Conservation (phyloP, 2,797 vertebrate genomes). For the Leptatherina wallacei region DNA sequence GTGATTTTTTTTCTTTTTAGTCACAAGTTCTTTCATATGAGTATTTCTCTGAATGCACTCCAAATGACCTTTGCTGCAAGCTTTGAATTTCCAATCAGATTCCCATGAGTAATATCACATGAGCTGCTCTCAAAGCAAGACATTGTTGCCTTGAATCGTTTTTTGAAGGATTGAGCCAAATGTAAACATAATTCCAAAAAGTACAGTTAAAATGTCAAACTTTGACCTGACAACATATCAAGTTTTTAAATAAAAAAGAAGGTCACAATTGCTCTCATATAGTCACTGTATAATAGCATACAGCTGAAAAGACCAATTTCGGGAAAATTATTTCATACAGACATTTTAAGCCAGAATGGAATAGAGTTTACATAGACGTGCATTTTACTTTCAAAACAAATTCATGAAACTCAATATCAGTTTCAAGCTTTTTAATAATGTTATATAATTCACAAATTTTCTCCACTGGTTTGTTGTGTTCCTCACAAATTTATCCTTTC, state of each 20-base stretch:
- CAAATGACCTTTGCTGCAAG: slow-evolving; percentile 67
- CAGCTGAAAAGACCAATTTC: neutral
- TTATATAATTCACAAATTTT: neutral
- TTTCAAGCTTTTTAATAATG: neutral
- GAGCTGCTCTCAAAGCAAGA: slow-evolving; percentile 47
- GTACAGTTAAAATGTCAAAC: slow-evolving; percentile 30
- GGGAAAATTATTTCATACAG: neutral
- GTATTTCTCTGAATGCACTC: slow-evolving; percentile 60
- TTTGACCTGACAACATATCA: slow-evolving; percentile 25
- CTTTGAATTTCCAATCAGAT: slow-evolving; percentile 73
- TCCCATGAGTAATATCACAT: slow-evolving; percentile 63
- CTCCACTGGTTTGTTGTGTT: neutral
- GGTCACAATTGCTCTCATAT: slow-evolving; percentile 3
- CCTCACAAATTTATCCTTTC: neutral
- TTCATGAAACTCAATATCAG: neutral
- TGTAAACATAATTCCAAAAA: slow-evolving; percentile 39
- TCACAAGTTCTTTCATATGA: slow-evolving; percentile 30
- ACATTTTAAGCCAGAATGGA: neutral
- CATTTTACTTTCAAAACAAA: neutral
- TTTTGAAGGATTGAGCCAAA: slow-evolving; percentile 30
- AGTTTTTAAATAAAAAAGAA: slow-evolving; percentile 20
- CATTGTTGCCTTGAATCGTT: slow-evolving; percentile 34
- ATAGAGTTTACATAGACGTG: neutral
- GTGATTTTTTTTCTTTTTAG: slow-evolving; percentile 39
- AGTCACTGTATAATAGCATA: neutral